Percentiles rank a stretch among this genome's conserved stretches.
Evolutionary conservation across 2,113 vertebrate species (phyloP).

Genomic region (Pardalotus punctatus): DNA sequence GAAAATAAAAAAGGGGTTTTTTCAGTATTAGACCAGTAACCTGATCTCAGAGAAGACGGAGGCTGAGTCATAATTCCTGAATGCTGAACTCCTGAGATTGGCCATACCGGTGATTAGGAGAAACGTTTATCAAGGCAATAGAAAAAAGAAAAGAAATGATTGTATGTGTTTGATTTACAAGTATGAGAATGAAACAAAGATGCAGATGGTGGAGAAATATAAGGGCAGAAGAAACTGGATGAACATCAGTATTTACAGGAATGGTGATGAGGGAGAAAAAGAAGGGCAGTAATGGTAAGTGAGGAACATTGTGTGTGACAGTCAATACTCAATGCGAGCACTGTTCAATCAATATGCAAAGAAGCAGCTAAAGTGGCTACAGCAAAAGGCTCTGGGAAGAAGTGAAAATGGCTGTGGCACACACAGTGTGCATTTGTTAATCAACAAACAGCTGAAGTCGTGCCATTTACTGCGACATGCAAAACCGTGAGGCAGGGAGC

Average conservation of each 20-base stretch:
- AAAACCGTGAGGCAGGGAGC: not conserved
- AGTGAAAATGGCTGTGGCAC: conserved; percentile 34
- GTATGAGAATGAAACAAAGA: conserved; percentile 1
- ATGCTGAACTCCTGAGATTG: not conserved
- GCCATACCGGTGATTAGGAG: not conserved
- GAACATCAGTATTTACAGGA: not conserved
- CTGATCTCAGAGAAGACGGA: not conserved
- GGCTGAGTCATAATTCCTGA: not conserved
- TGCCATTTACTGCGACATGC: not conserved
- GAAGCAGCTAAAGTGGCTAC: conserved; percentile 10
- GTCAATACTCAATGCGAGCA: not conserved
- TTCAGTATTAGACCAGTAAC: not conserved
- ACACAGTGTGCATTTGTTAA: not conserved
- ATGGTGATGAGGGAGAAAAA: conserved; percentile 9
- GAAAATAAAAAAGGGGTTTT: not conserved
- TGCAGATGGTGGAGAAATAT: conserved; percentile 9
- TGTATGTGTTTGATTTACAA: conserved; percentile 7
- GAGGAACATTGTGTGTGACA: conserved; percentile 42
- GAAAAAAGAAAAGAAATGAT: not conserved
- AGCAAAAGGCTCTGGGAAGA: not conserved
- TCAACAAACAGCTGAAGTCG: not conserved
- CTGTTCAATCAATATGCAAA: conserved; percentile 54
- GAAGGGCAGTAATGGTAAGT: conserved; percentile 7
- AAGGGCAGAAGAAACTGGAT: not conserved
- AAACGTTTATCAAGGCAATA: not conserved